Base-by-base conservation (phyloP, 2,797 vertebrate species). In the Dicrostonyx torquatus region DNA sequence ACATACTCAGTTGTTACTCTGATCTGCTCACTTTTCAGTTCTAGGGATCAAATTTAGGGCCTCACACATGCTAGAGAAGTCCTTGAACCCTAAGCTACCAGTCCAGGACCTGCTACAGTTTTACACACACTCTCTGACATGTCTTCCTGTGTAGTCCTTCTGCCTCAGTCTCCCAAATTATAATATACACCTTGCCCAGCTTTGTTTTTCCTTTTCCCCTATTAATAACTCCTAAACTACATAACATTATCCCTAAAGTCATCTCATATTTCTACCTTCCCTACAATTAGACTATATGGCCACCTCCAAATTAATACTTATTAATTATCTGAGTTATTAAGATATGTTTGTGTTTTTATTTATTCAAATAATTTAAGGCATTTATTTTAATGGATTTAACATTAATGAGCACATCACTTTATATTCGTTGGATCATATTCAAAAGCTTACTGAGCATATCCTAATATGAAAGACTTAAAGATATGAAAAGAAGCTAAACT, bases 321-420 rank as follows among this genome's bases (percentile, higher is more conserved):
- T 64, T 90, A 50, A 24, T 73, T 93, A 84, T n/a, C 45, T 94
- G 72, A 58, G 29, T 89, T 84, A 77, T 83, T 73, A 17, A 84
- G 31, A 58, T 2, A 8, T 70, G 53, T 70, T 64, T 89, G 43
- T 89, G 53, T 62, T 68, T 62, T 68, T 68, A 86, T 50, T 66
- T 79, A 93, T 82, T 72, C 75, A 86, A 55, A 75, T 58, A 78
- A 20, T 72, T 84, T 84, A 64, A 15, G 83, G 55, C 77, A 58
- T 34, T 84, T 40, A 60, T 37, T 93, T 78, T 53, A 79, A 66
- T 60, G 29, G 48, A 64, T 66, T 77, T 84, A 90, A 78, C 55
- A 64, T 72, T 83, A 87, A 78, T 22, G 17, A 75, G 26, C 13
- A 2, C 10, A 78, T 88, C 64, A 91, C 64, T 73, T 94, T 66